phyloP scores from a whole-genome alignment of 2,888 invertebrate genomes.

The Empis stercorea region DNA sequence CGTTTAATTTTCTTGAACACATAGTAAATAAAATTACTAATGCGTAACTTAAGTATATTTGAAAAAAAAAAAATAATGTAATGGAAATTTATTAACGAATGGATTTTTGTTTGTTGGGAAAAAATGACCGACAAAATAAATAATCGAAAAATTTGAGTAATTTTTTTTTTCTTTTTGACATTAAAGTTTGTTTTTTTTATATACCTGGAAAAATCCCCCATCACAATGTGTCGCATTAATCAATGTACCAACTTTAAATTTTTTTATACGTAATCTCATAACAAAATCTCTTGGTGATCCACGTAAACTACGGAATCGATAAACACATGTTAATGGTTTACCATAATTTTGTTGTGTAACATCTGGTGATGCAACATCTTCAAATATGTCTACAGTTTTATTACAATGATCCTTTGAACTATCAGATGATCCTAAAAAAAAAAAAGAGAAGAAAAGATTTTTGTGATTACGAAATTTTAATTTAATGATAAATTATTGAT shows the following conservation, averaged over 20 bases:
- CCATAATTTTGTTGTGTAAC: conserved; percentile 71
- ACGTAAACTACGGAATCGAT: conserved; percentile 76
- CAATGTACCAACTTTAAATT: conserved; percentile 80
- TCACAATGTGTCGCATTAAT: conserved; percentile 79
- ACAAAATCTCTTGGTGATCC: conserved; percentile 86
- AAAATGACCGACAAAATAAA: no score
- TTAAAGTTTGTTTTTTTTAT: background rate
- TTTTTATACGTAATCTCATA: conserved; percentile 76
- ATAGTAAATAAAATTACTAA: no score
- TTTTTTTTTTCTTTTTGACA: no score
- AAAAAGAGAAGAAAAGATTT: background rate
- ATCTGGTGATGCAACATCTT: conserved; percentile 79
- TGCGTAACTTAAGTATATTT: background rate
- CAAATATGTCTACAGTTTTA: conserved; percentile 87
- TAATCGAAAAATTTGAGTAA: no score
- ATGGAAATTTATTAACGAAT: no score
- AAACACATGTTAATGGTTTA: conserved; percentile 77
- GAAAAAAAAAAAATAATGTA: background rate
- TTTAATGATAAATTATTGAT: no score
- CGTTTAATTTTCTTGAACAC: no score
- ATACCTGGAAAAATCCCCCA: conserved; percentile 79
- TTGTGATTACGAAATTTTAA: no score
- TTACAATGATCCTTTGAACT: conserved; percentile 70
- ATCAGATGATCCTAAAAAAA: conserved; percentile 20
- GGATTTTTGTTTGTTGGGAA: background rate